These are phyloP conservation scores for human DNA, from an alignment of 2,113 vertebrate genomes.

Conservation along the genomic window DNA sequence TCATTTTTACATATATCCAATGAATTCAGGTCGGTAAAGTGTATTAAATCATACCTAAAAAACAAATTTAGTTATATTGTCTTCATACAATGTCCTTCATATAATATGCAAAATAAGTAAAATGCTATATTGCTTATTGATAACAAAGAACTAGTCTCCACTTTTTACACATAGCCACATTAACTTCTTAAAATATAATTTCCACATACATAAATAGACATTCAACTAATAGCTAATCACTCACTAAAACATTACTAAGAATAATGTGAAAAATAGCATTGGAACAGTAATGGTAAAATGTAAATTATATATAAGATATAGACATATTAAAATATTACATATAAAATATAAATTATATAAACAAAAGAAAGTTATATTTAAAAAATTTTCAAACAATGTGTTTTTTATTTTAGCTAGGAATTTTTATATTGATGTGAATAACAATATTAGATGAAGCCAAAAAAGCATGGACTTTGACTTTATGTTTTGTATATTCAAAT, in stretches of 20 bases:
- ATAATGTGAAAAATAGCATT: background rate
- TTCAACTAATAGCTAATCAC: background rate
- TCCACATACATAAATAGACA: background rate
- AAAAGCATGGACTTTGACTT: background rate
- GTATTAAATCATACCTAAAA: conserved; percentile 13
- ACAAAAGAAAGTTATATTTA: background rate
- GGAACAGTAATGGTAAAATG: background rate
- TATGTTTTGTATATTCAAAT: background rate
- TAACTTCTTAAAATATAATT: background rate
- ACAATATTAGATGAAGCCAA: background rate
- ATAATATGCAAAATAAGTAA: background rate
- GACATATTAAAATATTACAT: background rate
- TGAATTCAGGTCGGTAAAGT: background rate
- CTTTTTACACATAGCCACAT: background rate
- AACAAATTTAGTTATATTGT: background rate
- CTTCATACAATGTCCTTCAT: background rate
- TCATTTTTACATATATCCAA: background rate
- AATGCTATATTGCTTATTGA: background rate
- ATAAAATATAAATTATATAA: background rate
- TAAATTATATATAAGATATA: background rate
- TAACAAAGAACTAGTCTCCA: background rate
- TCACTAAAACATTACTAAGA: background rate
- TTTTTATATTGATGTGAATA: background rate
- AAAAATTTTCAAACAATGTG: background rate
- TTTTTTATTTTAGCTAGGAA: background rate